Evolutionary conservation across 1,140 invertebrate species (phyloP).

Genomic region (Papilio dardanus): DNA sequence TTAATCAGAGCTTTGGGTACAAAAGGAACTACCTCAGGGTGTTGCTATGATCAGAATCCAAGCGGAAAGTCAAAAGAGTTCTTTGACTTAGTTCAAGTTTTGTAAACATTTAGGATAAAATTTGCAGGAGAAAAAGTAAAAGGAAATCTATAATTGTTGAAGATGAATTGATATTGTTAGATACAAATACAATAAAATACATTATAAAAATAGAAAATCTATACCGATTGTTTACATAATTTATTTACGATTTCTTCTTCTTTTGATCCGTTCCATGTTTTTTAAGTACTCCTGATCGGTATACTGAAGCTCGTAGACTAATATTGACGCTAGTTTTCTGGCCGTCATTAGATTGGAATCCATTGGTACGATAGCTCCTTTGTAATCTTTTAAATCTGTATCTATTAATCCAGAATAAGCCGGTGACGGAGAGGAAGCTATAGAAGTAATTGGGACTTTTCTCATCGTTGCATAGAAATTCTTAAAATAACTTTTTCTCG

Average conservation of each 20-base stretch:
- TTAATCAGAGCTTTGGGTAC: too few species aligned
- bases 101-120: neutral
- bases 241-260: constrained; percentile 34
- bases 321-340: constrained; percentile 51
- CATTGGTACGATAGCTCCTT: neutral
- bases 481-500: constrained; percentile 66
- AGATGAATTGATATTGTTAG: constrained; percentile 8
- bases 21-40: neutral
- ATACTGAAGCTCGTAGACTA: constrained; percentile 48
- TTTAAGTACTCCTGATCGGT: neutral
- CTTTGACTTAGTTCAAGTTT: neutral
- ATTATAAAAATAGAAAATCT: constrained; percentile 11
- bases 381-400: neutral
- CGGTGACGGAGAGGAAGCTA: neutral
- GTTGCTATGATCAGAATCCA: neutral
- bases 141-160: too few species aligned
- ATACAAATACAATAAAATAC: constrained; percentile 9
- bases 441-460: constrained; percentile 28
- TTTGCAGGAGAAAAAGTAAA: too few species aligned
- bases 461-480: constrained; percentile 48
- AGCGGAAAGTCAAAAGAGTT: neutral
- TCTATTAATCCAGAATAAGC: constrained; percentile 16
- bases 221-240: constrained; percentile 5
- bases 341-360: constrained; percentile 52
- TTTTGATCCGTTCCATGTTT: constrained; percentile 23